A percentile compares a stretch with the other conserved stretches of the same genome.
Evolutionary conservation across 2,797 vertebrate genomes (phyloP).

Genomic region (Mus spretus): DNA sequence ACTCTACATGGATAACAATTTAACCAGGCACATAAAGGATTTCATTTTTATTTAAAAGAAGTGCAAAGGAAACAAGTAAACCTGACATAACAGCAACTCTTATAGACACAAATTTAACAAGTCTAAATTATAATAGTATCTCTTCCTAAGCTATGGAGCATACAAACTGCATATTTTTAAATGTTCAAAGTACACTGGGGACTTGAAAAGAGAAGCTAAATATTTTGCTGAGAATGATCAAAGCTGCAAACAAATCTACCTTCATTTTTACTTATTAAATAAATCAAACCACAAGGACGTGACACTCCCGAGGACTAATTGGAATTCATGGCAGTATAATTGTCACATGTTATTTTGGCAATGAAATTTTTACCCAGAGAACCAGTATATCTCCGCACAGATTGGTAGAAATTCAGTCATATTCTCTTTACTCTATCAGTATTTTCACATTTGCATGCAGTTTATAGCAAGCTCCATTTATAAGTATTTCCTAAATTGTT

Average conservation of each 20-base stretch:
- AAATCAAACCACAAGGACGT: conserved; percentile 22
- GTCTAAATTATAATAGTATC: conserved; percentile 72
- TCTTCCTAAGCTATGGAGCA: conserved; percentile 66
- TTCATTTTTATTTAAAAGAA: conserved; percentile 74
- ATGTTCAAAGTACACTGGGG: conserved; percentile 44
- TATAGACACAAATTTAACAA: conserved; percentile 72
- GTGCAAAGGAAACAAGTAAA: conserved; percentile 74
- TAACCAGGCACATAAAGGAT: conserved; percentile 59
- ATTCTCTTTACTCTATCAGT: not conserved
- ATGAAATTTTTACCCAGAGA: conserved; percentile 32
- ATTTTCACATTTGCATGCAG: not conserved
- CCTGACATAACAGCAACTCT: conserved; percentile 72
- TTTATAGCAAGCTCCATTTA: conserved; percentile 43
- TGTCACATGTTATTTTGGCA: conserved; percentile 24
- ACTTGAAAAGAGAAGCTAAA: conserved; percentile 63
- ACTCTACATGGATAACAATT: conserved; percentile 73
- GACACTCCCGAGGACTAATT: conserved; percentile 5
- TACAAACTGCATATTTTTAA: conserved; percentile 60
- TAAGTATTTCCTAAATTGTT: conserved; percentile 62
- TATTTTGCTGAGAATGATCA: conserved; percentile 70
- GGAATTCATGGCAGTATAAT: conserved; percentile 15
- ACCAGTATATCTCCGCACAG: not conserved
- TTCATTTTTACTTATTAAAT: conserved; percentile 61
- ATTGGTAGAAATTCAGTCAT: not conserved
- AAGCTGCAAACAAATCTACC: conserved; percentile 19